Base-by-base conservation (phyloP, 2,888 invertebrate genomes). In the Morinoia aosen region DNA sequence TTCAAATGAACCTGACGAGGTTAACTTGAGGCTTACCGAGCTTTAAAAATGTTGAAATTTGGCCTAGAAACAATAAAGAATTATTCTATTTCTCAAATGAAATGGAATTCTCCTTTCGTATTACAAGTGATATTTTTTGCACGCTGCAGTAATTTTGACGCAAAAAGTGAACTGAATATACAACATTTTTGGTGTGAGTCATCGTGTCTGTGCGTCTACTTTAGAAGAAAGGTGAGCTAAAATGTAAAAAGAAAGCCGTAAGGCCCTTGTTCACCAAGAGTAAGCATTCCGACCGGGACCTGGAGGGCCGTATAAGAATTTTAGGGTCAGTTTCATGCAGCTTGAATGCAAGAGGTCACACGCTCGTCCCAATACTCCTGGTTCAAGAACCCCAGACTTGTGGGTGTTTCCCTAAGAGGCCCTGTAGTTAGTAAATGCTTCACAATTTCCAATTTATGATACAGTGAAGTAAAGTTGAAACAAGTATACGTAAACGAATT, bases 291-390 rank as follows among this genome's bases (percentile, higher is more conserved):
- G 76, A 76, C 76, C 76, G 76, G 25, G 76, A 76, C 76, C 76
- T 76, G 76, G 33, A 76, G 76, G 33, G 76, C 76, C 76, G 76
- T 76, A 76, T 76, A 76, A 76, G 76, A 76, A 76, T 76, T 76
- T 76, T 76, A 76, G 76, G 76, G 76, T 76, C 76, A 76, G 76
- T 76, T 76, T 76, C 76, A 76, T 76, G 76, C 76, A 76, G 76
- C 25, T 76, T 76, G 76, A 76, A 76, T 76, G 76, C 76, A 25
- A 76, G 76, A 76, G 76, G 76, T 76, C 76, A 76, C 76, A 76
- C 76, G 76, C 76, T 76, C 76, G 76, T 76, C 76, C 76, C 76
- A 76, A 76, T 76, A 76, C 76, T 76, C 76, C 76, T 76, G 76
- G 76, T 76, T 76, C 76, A 76, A 25, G 76, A 76, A 76, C 76